phyloP scores from a whole-genome alignment of 2,113 vertebrate species.

The Myiagra hebetior region DNA sequence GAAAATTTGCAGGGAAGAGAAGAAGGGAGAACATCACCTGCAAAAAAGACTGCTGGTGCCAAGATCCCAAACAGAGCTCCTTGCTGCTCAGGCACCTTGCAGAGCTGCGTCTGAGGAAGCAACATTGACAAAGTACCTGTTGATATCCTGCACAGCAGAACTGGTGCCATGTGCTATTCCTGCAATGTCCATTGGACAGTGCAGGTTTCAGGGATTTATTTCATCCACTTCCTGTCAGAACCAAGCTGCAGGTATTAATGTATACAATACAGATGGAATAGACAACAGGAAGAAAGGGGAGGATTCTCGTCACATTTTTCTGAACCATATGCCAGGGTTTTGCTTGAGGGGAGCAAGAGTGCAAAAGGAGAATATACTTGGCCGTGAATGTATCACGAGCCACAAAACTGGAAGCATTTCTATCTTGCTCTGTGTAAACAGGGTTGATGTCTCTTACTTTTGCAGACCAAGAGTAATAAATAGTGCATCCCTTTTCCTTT shows the following conservation, averaged over 20 bases:
- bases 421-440: accelerated
- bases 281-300: neutral
- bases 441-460: neutral
- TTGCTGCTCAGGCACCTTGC: neutral
- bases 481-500: neutral
- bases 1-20: neutral
- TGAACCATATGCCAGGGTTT: neutral
- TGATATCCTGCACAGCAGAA: neutral
- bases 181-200: accelerated
- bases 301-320: neutral
- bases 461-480: neutral
- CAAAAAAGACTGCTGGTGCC: neutral
- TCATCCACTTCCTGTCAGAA: neutral
- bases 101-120: neutral
- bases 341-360: neutral
- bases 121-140: neutral
- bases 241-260: neutral
- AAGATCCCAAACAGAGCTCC: neutral
- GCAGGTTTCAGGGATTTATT: neutral
- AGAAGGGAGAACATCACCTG: neutral
- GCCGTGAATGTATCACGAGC: neutral
- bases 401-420: neutral
- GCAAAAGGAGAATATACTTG: neutral
- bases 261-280: too few relatives aligned
- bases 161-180: accelerated